A percentile compares a stretch with the other conserved stretches of the same genome.
These are phyloP conservation scores for Callorhinus ursinus DNA, from an alignment of 2,113 vertebrate genomes.

Conservation along the genomic window DNA sequence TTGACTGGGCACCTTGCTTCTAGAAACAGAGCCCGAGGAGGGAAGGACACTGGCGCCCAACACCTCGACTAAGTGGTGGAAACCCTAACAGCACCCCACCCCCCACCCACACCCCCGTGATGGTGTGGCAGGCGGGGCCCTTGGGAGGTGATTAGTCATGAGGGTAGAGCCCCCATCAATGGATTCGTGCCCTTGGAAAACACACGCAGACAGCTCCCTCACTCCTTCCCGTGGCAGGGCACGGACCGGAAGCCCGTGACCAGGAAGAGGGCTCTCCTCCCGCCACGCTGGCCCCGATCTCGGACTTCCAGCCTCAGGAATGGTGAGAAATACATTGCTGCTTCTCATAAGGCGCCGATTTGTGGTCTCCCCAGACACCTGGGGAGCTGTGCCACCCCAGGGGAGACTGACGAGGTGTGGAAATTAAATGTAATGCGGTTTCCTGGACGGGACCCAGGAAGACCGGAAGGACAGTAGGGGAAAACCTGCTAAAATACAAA, in stretches of 20 bases:
- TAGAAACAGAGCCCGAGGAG: rapidly evolving
- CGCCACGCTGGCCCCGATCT: not conserved
- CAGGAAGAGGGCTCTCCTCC: not conserved
- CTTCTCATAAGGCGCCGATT: too few species aligned
- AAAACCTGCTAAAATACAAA: not conserved
- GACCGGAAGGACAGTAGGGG: not conserved
- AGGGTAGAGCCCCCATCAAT: not conserved
- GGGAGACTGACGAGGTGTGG: not conserved
- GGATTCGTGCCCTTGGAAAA: not conserved
- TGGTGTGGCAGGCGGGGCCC: not conserved
- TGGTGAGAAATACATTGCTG: not conserved
- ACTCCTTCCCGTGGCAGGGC: not conserved
- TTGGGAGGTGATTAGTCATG: not conserved
- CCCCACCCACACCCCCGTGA: rapidly evolving
- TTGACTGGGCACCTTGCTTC: not conserved
- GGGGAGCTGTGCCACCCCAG: not conserved
- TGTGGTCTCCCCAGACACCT: not conserved
- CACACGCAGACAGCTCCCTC: not conserved
- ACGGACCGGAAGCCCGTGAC: not conserved
- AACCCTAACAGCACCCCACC: not conserved
- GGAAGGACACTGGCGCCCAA: not conserved
- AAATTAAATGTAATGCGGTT: not conserved
- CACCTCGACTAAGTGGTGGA: not conserved
- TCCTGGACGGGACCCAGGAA: not conserved
- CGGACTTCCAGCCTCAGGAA: not conserved